Base-by-base conservation (phyloP, 2,797 vertebrate genomes). In the Hipposideros larvatus region DNA sequence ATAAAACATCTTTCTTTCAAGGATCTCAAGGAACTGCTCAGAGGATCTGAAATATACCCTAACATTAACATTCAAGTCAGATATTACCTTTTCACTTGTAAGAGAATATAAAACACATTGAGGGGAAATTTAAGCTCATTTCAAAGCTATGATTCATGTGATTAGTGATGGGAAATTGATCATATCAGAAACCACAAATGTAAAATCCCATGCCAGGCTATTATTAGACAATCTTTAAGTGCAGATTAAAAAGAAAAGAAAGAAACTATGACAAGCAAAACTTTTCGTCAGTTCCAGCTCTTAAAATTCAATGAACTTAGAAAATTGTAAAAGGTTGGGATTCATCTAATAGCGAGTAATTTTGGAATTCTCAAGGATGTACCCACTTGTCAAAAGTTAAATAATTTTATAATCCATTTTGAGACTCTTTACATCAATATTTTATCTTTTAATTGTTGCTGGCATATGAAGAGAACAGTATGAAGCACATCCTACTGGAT, bases 11-110 rank as follows among this genome's bases (percentile, higher is more conserved):
- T 95, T 91, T 77, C 74, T 68, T 51, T 78, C 43, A 78, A 86
- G 73, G n/a, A 89, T 46, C 92, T 80, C 92, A 68, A 90, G 61
- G 18, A 91, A 57, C 51, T 75, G 31, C 71, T 94, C 57, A 61
- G 73, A 90, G 22, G n/a, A 94, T 92, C 78, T 95, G 92, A 75
- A 94, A 75, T 89, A 96, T 37, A 74, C 66, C 51, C 90, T 95
- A 75, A 70, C 26, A 87, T 84, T 78, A 84, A 15, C 84, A 96
- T 92, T 82, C 73, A 90, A 91, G 59, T 92, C 1, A 3, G 80
- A 63, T 78, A n/a, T 51, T 61, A 66, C 73, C 22, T 85, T 82
- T 96, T 95, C 51, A 91, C 34, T 51, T 59, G 18, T 16, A 95
- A 34, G n/a, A 82, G 43, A 57, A 65, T 19, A 75, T 78, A 87